phyloP scores from a whole-genome alignment of 92 coral and sea anemone species.

The Parazoanthus atlanticus region DNA sequence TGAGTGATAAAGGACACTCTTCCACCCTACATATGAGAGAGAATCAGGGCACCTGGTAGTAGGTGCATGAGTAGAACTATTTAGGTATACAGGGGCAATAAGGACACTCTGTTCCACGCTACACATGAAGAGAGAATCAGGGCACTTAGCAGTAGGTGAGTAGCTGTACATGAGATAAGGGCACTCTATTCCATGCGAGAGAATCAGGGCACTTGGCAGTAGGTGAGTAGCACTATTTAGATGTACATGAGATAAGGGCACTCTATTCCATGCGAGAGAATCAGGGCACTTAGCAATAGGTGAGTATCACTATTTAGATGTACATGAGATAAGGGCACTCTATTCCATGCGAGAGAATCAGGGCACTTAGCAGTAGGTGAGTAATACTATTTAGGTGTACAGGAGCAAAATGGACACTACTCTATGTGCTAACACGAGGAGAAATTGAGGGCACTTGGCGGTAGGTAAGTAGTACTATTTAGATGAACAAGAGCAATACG shows the following conservation, averaged over 20 bases:
- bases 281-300: conserved; percentile 67
- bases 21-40: too few relatives aligned
- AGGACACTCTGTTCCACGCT: conserved; percentile 51
- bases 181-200: conserved; percentile 65
- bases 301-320: not conserved
- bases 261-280: conserved; percentile 72
- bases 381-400: too few relatives aligned
- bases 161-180: too few relatives aligned
- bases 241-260: too few relatives aligned
- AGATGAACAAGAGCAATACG: too few relatives aligned
- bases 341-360: conserved; percentile 77
- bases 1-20: too few relatives aligned
- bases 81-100: too few relatives aligned
- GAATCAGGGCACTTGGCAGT: conserved; percentile 67
- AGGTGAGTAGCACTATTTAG: conserved; percentile 42
- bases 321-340: too few relatives aligned
- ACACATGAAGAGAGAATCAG: conserved; percentile 78
- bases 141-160: conserved; percentile 63
- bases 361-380: conserved; percentile 63
- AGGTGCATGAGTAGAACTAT: too few relatives aligned
- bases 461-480: conserved; percentile 42
- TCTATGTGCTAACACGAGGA: too few relatives aligned
- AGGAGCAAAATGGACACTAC: too few relatives aligned
- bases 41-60: too few relatives aligned
- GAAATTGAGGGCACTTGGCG: conserved; percentile 64